Evolutionary conservation across 2,888 invertebrate species (phyloP).

Genomic region (Galeopsomyia nigrocyanea): DNA sequence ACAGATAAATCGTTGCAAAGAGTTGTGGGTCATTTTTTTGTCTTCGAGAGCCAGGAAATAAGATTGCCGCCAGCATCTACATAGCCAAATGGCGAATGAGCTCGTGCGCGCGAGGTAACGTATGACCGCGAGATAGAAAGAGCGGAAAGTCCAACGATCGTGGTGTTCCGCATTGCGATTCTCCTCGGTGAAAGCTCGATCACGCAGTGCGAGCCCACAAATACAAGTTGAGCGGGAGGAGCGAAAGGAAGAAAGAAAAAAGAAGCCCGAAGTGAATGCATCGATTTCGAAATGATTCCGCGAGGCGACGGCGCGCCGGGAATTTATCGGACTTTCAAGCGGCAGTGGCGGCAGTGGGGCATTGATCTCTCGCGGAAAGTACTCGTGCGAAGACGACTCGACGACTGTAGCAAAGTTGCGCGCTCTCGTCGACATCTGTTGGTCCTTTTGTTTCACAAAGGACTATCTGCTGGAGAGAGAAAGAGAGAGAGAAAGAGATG

Average conservation of each 20-base stretch:
- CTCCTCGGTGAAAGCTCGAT: conserved; percentile 30
- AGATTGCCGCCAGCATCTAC: not conserved
- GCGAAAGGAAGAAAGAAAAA: not conserved
- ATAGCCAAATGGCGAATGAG: conserved; percentile 16
- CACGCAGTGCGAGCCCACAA: conserved; percentile 1
- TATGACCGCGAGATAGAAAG: no score
- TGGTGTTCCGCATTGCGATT: conserved; percentile 31
- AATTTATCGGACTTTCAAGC: conserved; percentile 30
- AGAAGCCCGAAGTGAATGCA: no score
- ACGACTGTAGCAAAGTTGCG: not conserved
- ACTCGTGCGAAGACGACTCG: conserved; percentile 9
- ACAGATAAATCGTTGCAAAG: no score
- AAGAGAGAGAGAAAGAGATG: conserved; percentile 1
- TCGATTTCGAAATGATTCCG: conserved; percentile 9
- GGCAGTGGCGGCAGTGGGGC: not conserved
- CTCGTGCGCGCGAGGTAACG: not conserved
- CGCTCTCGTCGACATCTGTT: conserved; percentile 25
- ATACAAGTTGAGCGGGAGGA: conserved; percentile 9
- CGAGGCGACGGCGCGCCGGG: not conserved
- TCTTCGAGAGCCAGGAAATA: no score
- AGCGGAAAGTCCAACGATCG: conserved; percentile 19
- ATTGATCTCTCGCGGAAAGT: conserved; percentile 36
- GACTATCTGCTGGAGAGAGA: not conserved
- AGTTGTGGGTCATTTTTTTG: no score
- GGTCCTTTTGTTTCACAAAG: conserved; percentile 32